Evolutionary conservation across 2,113 vertebrate species (phyloP).

Genomic region (Trichechus manatus): DNA sequence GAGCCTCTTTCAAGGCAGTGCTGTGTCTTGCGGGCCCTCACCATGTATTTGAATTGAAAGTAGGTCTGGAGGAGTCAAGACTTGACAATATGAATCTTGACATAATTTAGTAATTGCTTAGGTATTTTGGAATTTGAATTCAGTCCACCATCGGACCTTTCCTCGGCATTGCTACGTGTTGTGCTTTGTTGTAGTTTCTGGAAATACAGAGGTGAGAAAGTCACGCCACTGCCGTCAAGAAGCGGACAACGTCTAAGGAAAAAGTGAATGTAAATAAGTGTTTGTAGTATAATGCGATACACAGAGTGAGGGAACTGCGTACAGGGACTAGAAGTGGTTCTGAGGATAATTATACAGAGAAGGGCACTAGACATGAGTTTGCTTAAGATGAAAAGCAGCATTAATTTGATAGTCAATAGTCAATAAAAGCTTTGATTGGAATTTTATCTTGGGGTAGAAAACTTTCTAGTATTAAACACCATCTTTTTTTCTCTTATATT

Average conservation of each 20-base stretch:
- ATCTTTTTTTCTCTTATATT: neutral
- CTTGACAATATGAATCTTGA: neutral
- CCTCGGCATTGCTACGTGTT: neutral
- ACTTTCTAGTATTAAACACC: neutral
- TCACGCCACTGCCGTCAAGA: neutral
- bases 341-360: neutral
- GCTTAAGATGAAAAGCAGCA: neutral
- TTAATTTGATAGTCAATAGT: neutral
- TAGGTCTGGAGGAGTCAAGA: neutral
- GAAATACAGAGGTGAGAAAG: neutral
- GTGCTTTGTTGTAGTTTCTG: neutral
- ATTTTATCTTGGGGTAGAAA: neutral
- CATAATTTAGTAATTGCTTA: neutral
- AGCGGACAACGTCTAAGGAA: neutral
- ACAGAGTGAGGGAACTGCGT: neutral
- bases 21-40: neutral
- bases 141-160: neutral
- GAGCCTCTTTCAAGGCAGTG: neutral
- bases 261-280: neutral
- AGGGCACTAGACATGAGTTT: neutral
- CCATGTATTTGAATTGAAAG: neutral
- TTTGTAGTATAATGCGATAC: neutral
- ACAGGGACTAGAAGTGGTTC: neutral
- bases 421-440: neutral
- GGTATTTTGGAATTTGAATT: conserved; percentile 46